Percentiles rank a stretch among this genome's conserved stretches.
Conservation (phyloP, 64 coral and sea anemone genomes). For the Pocillopora damicornis region DNA sequence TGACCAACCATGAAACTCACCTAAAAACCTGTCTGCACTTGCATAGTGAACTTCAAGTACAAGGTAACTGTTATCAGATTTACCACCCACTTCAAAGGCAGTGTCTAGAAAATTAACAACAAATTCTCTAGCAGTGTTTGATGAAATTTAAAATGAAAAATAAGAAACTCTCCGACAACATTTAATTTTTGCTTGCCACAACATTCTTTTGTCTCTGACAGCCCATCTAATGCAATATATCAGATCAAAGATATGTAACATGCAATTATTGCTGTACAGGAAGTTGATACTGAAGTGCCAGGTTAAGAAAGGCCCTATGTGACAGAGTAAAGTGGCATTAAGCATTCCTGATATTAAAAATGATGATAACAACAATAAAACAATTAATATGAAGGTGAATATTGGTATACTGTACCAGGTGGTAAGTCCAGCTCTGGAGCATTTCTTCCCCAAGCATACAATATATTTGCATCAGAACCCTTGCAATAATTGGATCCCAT, state of each 20-base stretch:
- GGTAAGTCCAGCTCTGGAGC: constrained; percentile 74
- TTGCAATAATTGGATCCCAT: constrained; percentile 73
- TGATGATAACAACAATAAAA: background rate
- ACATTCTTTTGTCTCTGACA: no score
- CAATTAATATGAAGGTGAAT: no score
- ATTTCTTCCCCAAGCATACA: constrained; percentile 98
- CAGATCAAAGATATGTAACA: no score
- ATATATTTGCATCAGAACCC: constrained; percentile 52
- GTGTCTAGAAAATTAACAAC: constrained; percentile 57
- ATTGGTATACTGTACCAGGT: constrained; percentile 31
- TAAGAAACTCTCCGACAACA: no score
- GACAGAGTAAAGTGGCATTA: background rate
- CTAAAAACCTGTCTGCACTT: constrained; percentile 80
- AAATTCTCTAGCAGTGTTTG: background rate
- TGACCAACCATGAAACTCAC: constrained; percentile 42
- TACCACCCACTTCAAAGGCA: constrained; percentile 82
- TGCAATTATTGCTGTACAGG: no score
- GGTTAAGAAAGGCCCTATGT: no score
- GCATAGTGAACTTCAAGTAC: constrained; percentile 98
- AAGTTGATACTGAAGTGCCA: no score
- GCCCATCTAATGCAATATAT: no score
- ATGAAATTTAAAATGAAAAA: no score
- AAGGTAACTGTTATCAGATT: constrained; percentile 60
- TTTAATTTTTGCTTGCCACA: no score
- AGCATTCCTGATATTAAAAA: background rate